phyloP scores from a whole-genome alignment of 2,797 vertebrate species.

The Chelon labrosus region DNA sequence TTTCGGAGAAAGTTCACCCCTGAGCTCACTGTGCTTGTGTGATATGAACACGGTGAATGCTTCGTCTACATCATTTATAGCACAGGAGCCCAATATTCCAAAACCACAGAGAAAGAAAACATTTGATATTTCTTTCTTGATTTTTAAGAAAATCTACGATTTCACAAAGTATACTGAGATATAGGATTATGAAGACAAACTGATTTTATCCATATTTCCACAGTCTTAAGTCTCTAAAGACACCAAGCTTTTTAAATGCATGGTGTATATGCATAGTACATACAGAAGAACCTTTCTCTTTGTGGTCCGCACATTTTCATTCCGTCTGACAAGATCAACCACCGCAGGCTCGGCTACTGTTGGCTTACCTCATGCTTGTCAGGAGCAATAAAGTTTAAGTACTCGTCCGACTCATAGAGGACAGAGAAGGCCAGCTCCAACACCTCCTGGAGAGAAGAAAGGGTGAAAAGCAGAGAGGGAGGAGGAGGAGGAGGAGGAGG shows the following conservation, averaged over 20 bases:
- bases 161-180: too few species aligned
- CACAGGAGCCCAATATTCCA: background rate
- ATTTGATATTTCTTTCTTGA: too few species aligned
- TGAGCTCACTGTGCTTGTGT: background rate
- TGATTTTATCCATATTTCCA: too few species aligned
- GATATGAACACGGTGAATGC: background rate
- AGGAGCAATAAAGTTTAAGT: conserved; percentile 98
- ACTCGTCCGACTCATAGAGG: conserved; percentile 97
- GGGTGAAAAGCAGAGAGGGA: conserved; percentile 22
- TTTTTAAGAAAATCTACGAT: too few species aligned
- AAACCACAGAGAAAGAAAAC: background rate
- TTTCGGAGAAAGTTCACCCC: background rate
- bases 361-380: conserved; percentile 96
- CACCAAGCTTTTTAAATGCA: too few species aligned
- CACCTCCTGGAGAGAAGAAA: conserved; percentile 89
- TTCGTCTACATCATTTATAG: background rate
- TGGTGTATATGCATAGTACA: too few species aligned
- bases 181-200: too few species aligned
- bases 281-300: background rate
- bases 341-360: background rate
- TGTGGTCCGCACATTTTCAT: conserved; percentile 7
- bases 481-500: conserved; percentile 1
- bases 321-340: conserved; percentile 28
- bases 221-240: too few species aligned
- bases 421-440: conserved; percentile 98